Percentiles rank a stretch among this genome's conserved stretches.
Evolutionary conservation across 1,140 invertebrate species (phyloP).

Genomic region (Sitophilus oryzae): DNA sequence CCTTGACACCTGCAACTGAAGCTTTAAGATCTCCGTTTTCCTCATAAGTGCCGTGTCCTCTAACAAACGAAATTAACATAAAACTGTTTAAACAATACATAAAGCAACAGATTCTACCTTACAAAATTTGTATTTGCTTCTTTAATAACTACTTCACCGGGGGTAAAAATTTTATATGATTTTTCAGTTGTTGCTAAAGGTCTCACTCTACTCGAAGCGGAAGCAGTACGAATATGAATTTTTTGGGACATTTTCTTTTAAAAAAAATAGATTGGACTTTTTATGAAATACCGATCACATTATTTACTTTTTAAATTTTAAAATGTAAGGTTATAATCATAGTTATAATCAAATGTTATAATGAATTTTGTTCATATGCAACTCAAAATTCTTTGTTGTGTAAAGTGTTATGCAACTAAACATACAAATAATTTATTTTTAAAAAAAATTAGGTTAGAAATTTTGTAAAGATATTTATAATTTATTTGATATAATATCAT

Average conservation of each 20-base stretch:
- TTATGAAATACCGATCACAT: background rate
- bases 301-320: background rate
- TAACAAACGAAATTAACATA: slow-evolving; percentile 41
- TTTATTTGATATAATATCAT: background rate
- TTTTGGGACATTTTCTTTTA: slow-evolving; percentile 32
- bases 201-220: slow-evolving; percentile 47
- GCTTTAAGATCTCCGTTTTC: slow-evolving; percentile 76
- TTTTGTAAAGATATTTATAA: background rate
- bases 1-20: slow-evolving; percentile 88
- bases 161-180: slow-evolving; percentile 68
- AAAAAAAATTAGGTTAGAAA: too few relatives aligned
- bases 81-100: slow-evolving; percentile 13
- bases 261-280: background rate
- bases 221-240: slow-evolving; percentile 43
- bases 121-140: slow-evolving; percentile 69
- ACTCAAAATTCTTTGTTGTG: too few relatives aligned
- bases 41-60: slow-evolving; percentile 94
- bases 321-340: background rate
- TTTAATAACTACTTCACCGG: slow-evolving; percentile 77
- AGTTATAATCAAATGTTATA: background rate
- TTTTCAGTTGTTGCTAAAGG: slow-evolving; percentile 52
- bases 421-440: too few relatives aligned
- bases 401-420: too few relatives aligned
- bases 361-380: background rate
- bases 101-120: slow-evolving; percentile 53